Evolutionary conservation across 2,113 vertebrate species (phyloP).

Genomic region (Oryzias woworae): DNA sequence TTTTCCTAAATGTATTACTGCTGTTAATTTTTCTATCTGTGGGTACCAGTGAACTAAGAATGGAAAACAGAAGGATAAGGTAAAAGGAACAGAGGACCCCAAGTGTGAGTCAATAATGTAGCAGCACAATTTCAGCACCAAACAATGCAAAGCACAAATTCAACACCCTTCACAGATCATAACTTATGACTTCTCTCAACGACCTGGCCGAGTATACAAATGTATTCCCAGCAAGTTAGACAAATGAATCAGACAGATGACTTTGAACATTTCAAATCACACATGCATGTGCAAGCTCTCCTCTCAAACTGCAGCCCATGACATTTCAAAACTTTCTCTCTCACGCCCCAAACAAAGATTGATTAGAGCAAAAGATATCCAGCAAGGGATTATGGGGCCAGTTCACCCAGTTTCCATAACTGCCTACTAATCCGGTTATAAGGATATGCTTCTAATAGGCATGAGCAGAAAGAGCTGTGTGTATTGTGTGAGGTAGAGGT

Average conservation of each 20-base stretch:
- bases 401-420: constrained; percentile 49
- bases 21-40: not conserved
- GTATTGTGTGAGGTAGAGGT: constrained; percentile 25
- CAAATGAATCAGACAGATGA: constrained; percentile 52
- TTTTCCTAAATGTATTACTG: no score
- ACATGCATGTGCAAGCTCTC: constrained; percentile 7
- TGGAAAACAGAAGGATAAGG: not conserved
- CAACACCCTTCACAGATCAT: constrained; percentile 61
- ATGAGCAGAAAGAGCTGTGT: constrained; percentile 15
- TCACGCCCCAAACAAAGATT: constrained; percentile 60
- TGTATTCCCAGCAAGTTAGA: constrained; percentile 47
- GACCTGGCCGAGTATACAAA: constrained; percentile 26
- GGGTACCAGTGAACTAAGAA: not conserved
- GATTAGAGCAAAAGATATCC: constrained; percentile 56
- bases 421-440: constrained; percentile 58
- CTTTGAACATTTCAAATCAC: constrained; percentile 16
- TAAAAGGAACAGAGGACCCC: constrained; percentile 16
- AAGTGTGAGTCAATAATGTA: constrained; percentile 63
- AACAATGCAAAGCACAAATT: constrained; percentile 66
- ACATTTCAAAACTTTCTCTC: constrained; percentile 52
- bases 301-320: constrained; percentile 29
- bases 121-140: constrained; percentile 34
- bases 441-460: constrained; percentile 54
- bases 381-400: constrained; percentile 41
- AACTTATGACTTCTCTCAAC: constrained; percentile 51